Conservation (phyloP, 2,113 vertebrate species). For the Phainopepla nitens region DNA sequence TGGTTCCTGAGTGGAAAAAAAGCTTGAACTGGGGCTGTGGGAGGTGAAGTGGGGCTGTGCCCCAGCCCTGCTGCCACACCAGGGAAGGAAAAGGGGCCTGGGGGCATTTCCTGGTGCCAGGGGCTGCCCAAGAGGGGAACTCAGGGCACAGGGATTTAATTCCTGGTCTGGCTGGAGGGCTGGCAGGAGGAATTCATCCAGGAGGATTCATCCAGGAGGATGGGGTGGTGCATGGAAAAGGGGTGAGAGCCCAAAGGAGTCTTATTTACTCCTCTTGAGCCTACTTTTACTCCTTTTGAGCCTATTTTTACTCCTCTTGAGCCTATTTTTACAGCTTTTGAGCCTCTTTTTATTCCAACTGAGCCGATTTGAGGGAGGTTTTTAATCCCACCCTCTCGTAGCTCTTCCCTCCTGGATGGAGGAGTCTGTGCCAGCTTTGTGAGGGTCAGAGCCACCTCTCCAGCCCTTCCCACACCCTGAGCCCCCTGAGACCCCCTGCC, state of each 20-base stretch:
- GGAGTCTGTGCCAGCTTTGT: background rate
- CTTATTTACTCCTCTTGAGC: background rate
- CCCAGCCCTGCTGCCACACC: background rate
- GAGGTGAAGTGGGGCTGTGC: background rate
- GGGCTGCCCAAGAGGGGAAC: background rate
- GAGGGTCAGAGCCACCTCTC: background rate
- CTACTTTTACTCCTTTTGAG: background rate
- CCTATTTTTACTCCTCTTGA: background rate
- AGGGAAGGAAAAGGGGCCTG: background rate
- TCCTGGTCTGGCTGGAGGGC: background rate
- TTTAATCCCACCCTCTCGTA: background rate
- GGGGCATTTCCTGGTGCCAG: background rate
- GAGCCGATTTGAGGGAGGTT: background rate
- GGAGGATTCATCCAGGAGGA: background rate
- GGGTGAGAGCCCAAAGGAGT: background rate
- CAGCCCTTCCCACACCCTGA: too few relatives aligned
- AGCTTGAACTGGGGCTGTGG: background rate
- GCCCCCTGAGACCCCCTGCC: rapidly evolving
- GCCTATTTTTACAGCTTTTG: background rate
- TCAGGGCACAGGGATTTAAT: background rate
- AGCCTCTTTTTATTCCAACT: background rate
- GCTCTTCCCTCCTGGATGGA: background rate
- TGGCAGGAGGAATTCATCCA: background rate
- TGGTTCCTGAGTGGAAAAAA: background rate
- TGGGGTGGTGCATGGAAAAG: background rate